Evolutionary conservation across 2,888 invertebrate species (phyloP), one percentile per base, ranked within the genome.

Genomic region (Volucella zonaria): DNA sequence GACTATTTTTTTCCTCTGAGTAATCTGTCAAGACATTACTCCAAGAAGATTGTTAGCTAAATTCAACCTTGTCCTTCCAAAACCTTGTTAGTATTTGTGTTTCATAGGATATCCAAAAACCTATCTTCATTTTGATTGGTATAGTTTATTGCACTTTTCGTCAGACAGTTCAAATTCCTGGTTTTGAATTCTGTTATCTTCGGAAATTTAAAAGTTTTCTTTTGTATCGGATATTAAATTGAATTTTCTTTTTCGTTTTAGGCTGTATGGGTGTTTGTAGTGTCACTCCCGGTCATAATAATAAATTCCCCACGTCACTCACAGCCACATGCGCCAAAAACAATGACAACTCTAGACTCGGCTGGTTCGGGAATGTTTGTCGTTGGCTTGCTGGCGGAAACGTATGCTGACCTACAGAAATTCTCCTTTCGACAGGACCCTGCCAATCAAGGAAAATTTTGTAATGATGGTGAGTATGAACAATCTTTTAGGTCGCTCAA

Each of bases 241-340:
- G 14, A n/a, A 56, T 67, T 23, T 45, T 62, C 70, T 74, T 67
- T 18, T 51, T 67, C 87, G 43, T 51, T 86, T 90, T 91, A 97
- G 95, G 97, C 96, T 15, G 93, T 98, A 31, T 98, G 98, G 98
- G 98, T 97, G 49, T 97, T 96, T 89, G 93, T 96, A 15, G 98
- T 98, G 38, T 97, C 97, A 92, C 93, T 98, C 87, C 97, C 98
- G 11, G 97, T 98, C 31, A 97, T 98, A 74, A 96, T 97, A 83
- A 95, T 97, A 86, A 97, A 97, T 91, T 97, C 97, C 1, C 96
- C 96, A 11, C 94, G 96, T 80, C 96, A 97, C 90, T 95, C 96
- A 82, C 94, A 94, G 58, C 94, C 94, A 0, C 93, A 93, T 88
- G 95, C 95, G 0, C 96, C 96, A 0, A 96, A 95, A 92, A 96